phyloP scores from a whole-genome alignment of 2,888 invertebrate genomes.

The Gnatocerus cornutus region DNA sequence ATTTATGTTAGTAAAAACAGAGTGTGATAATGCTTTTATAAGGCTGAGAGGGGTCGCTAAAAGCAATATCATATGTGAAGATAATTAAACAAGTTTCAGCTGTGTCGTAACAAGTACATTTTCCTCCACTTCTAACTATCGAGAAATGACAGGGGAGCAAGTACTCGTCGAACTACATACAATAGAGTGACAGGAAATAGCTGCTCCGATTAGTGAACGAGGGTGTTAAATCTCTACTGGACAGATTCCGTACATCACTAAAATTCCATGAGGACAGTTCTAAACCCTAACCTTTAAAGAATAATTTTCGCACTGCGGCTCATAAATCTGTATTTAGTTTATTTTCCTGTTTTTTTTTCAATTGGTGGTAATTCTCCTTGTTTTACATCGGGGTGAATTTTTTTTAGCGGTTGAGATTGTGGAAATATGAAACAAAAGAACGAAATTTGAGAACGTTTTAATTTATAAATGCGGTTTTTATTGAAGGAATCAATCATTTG shows the following conservation, averaged over 20 bases:
- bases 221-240: slow-evolving; percentile 13
- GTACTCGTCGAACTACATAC: slow-evolving; percentile 11
- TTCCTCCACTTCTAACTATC: not conserved
- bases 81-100: slow-evolving; percentile 19
- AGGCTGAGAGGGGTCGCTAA: slow-evolving; percentile 6
- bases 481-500: slow-evolving; percentile 30
- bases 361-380: slow-evolving; percentile 17
- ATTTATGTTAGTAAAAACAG: not conserved
- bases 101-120: slow-evolving; percentile 12
- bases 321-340: slow-evolving; percentile 31
- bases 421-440: no score
- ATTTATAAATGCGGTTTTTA: slow-evolving; percentile 34
- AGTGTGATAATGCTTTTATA: not conserved
- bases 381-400: slow-evolving; percentile 10
- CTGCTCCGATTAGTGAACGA: slow-evolving; percentile 15
- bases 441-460: slow-evolving; percentile 9
- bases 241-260: not conserved
- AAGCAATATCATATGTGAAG: slow-evolving; percentile 5
- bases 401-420: no score
- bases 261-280: slow-evolving; percentile 4
- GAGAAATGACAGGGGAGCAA: not conserved
- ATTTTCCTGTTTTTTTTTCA: slow-evolving; percentile 10
- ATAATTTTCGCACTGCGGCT: slow-evolving; percentile 19
- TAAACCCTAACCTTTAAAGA: slow-evolving; percentile 15
- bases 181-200: slow-evolving; percentile 21